Evolutionary conservation across 2,888 invertebrate species (phyloP).

Genomic region (Orthosia incerta): DNA sequence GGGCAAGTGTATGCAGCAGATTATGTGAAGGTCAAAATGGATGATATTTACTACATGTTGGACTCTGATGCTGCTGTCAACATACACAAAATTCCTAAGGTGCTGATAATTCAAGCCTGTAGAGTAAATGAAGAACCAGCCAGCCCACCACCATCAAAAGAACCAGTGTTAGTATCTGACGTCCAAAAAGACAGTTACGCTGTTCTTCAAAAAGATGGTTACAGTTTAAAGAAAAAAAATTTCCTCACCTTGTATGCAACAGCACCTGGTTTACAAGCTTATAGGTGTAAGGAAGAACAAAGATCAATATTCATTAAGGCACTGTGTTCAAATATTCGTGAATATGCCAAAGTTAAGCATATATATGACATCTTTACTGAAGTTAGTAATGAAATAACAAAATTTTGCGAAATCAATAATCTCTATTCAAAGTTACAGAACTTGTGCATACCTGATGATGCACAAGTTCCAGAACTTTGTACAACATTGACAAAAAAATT

Average conservation of each 20-base stretch:
- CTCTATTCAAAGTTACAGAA: too few species aligned
- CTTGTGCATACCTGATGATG: too few species aligned
- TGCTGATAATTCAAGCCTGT: slow-evolving; percentile 86
- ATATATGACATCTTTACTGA: slow-evolving; percentile 83
- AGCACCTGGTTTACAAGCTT: slow-evolving; percentile 85
- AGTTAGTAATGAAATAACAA: slow-evolving; percentile 78
- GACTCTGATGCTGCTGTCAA: slow-evolving; percentile 79
- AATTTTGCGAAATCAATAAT: slow-evolving; percentile 72
- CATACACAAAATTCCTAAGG: slow-evolving; percentile 82
- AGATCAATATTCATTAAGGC: slow-evolving; percentile 86
- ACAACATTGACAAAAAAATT: slow-evolving; percentile 83
- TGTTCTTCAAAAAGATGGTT: slow-evolving; percentile 66
- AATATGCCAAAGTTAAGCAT: slow-evolving; percentile 76
- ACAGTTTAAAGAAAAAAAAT: slow-evolving; percentile 79
- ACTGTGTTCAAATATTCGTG: slow-evolving; percentile 76
- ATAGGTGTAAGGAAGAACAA: slow-evolving; percentile 72
- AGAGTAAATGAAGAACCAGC: slow-evolving; percentile 75
- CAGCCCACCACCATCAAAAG: too few species aligned
- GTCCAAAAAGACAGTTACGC: too few species aligned
- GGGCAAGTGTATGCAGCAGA: slow-evolving; percentile 87
- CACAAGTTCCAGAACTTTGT: slow-evolving; percentile 83
- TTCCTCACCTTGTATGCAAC: slow-evolving; percentile 87
- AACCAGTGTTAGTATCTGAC: slow-evolving; percentile 76
- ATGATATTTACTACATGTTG: slow-evolving; percentile 82
- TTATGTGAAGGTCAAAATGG: slow-evolving; percentile 83